Evolutionary conservation across 1,140 invertebrate species (phyloP).

Genomic region (Dryas iulia): DNA sequence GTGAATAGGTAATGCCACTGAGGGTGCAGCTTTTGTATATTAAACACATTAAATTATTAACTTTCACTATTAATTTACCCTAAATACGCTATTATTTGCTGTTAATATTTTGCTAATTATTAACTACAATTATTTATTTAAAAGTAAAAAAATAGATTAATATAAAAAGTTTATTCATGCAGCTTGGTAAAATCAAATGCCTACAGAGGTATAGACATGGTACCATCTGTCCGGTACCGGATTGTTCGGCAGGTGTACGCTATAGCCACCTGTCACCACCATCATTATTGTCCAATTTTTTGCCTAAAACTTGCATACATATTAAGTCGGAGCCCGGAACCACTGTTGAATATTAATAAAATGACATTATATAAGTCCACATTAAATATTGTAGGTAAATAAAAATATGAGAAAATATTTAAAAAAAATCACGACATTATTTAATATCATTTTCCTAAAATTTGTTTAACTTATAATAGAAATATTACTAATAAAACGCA

Average conservation of each 20-base stretch:
- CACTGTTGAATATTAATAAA: slow-evolving; percentile 19
- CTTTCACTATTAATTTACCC: background rate
- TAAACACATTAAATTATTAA: no score
- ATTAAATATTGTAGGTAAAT: no score
- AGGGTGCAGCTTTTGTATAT: no score
- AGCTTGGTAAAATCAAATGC: slow-evolving; percentile 10
- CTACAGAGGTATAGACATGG: slow-evolving; percentile 2
- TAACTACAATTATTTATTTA: background rate
- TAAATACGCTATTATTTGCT: background rate
- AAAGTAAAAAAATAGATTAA: background rate
- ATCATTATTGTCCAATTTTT: slow-evolving; percentile 47
- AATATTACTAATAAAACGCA: no score
- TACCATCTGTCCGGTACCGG: slow-evolving; percentile 46
- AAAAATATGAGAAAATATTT: no score
- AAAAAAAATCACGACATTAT: no score
- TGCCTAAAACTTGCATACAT: slow-evolving; percentile 26
- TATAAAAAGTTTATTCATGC: slow-evolving; percentile 4
- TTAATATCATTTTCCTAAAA: no score
- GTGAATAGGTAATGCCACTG: no score
- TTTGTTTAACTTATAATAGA: no score
- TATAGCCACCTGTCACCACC: slow-evolving; percentile 57
- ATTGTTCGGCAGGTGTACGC: slow-evolving; percentile 46
- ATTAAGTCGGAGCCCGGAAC: slow-evolving; percentile 36
- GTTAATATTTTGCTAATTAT: background rate
- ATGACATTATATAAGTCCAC: no score